Evolutionary conservation across 2,797 vertebrate species (phyloP), one percentile per base, ranked within the genome.

Genomic region (Gymnopithys bicolor): DNA sequence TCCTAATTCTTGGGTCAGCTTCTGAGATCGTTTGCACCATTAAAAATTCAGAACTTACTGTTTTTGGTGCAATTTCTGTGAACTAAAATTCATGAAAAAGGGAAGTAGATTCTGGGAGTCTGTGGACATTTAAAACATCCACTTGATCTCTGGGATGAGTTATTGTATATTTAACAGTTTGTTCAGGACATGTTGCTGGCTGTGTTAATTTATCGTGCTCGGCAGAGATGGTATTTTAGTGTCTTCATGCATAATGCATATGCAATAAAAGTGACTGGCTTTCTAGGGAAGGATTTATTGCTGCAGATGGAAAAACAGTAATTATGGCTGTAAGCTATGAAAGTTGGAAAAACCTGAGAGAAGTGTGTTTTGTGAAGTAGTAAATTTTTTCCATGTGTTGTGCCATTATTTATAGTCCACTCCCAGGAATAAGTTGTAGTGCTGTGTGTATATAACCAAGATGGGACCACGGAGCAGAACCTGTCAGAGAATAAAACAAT

Each of bases 281-380:
- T 95, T 89, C 86, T 87, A 76, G 69, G 67, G 67, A 12, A 86
- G 68, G 63, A 93, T 95, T 95, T 96, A 95, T 77, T 81, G 41
- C 84, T 93, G 53, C 86, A 94, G 89, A 92, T 86, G 94, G 94
- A 92, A 96, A 96, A 97, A 76, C 46, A 85, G 82, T 94, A 67
- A 68, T 90, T 51, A 79, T 7, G 16, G 62, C 93, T 95, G n/a
- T n/a, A 89, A 94, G 80, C 87, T 89, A 90, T 81, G 58, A 87
- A 94, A 94, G 84, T 93, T 79, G 91, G 69, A 90, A 92, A 91
- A 96, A 93, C 58, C 70, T 84, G 80, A 93, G 90, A 94, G 93
- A 96, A 95, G 94, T 73, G 71, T 68, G 78, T 74, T 96, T 94
- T 89, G 81, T 89, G 83, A 81, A 90, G 71, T 68, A 86, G 55